A percentile compares a stretch with the other conserved stretches of the same genome.
Evolutionary conservation across 64 coral and sea anemone species (phyloP).

Genomic region (Trachythela sp.): DNA sequence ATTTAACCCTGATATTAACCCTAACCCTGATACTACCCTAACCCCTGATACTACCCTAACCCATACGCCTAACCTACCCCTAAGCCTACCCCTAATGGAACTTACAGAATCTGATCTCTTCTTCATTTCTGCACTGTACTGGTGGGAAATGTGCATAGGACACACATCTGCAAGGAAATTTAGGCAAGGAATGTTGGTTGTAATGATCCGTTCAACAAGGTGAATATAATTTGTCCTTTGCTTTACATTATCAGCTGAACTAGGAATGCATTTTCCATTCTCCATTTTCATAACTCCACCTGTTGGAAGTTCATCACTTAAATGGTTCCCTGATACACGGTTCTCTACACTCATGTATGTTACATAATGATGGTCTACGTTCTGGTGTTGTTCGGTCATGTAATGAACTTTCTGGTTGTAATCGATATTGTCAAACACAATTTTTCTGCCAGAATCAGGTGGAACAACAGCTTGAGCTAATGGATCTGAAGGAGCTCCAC

Average conservation of each 20-base stretch:
- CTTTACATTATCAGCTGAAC: not conserved
- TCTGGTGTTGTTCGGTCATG: conserved; percentile 4
- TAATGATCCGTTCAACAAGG: conserved; percentile 14
- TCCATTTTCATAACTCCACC: conserved; percentile 20
- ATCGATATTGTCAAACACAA: conserved; percentile 2
- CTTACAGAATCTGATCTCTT: not conserved
- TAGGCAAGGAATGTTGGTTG: not conserved
- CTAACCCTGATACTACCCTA: too few species aligned
- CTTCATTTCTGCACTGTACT: conserved; percentile 13
- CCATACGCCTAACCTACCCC: too few species aligned
- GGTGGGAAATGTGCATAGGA: not conserved
- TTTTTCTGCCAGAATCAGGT: not conserved
- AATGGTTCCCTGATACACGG: not conserved
- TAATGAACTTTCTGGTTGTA: conserved; percentile 9
- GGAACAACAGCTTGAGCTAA: not conserved
- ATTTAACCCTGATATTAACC: too few species aligned
- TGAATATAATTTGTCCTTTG: not conserved
- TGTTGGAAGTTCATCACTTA: not conserved
- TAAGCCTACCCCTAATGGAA: not conserved
- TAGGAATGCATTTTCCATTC: too few species aligned
- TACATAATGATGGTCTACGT: not conserved
- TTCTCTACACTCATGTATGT: conserved; percentile 18
- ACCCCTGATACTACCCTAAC: too few species aligned
- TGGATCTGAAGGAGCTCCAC: not conserved
- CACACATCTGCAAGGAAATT: not conserved